Evolutionary conservation across 2,797 vertebrate species (phyloP).

Genomic region (Poeciliopsis gracilis): DNA sequence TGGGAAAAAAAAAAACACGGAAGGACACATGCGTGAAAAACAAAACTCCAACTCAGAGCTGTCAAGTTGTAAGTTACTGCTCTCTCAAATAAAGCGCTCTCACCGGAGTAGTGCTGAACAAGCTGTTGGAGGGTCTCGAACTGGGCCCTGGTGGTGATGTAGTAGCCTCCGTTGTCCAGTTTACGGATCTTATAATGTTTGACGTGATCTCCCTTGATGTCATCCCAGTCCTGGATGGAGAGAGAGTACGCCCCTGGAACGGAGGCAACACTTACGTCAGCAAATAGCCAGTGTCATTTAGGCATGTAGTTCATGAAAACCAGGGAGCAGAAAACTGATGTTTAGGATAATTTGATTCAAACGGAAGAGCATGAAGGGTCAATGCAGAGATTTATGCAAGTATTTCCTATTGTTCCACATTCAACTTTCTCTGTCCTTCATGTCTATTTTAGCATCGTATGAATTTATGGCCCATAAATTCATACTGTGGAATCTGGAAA

Average conservation of each 20-base stretch:
- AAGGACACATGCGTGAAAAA: not conserved
- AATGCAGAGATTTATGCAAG: not conserved
- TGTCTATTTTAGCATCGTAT: too few species aligned
- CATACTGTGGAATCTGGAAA: not conserved
- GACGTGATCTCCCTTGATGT: conserved; percentile 98
- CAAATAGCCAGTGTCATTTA: not conserved
- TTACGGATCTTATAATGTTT: conserved; percentile 99
- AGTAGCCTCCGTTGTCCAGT: conserved; percentile 98
- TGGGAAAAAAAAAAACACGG: conserved; percentile 62
- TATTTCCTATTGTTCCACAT: not conserved
- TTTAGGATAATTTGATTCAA: not conserved
- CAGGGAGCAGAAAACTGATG: conserved; percentile 1
- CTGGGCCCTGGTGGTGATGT: conserved; percentile 98
- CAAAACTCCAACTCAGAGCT: not conserved
- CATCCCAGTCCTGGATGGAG: conserved; percentile 99
- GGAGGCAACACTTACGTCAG: conserved; percentile 5
- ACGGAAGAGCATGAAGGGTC: not conserved
- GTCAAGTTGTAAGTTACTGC: not conserved
- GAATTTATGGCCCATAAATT: not conserved
- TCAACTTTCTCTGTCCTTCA: not conserved
- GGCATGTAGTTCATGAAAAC: not conserved
- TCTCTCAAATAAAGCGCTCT: conserved; percentile 33
- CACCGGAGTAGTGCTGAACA: conserved; percentile 98
- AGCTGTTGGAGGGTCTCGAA: conserved; percentile 99
- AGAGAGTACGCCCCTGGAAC: conserved; percentile 95